Base-by-base conservation (phyloP, 2,888 invertebrate species). In the Entomobrya multifasciata region DNA sequence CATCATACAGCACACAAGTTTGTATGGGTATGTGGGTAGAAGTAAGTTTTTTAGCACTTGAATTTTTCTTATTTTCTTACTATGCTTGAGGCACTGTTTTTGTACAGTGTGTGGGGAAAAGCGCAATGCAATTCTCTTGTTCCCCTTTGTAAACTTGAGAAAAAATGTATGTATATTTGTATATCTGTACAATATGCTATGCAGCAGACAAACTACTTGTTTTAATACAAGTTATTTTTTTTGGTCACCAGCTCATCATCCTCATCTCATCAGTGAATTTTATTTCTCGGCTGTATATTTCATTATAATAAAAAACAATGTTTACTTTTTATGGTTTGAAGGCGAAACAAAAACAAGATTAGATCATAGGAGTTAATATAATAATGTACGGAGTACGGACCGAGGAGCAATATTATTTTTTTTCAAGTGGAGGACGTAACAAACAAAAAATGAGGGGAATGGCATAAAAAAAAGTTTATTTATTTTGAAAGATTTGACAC, bases 1-100 rank as follows among this genome's bases (percentile, higher is more conserved):
- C n/a, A 15, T 49, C n/a, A n/a, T n/a, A 13, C 49, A 49, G n/a
- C 49, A 49, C 13, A n/a, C 49, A n/a, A 8, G n/a, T 49, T n/a
- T 36, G 36, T 67, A 15, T 11, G 44, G 67, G 44, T 44, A 44
- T 15, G 70, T 47, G 47, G 70, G 70, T 70, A 47, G 47, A 15
- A 20, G 67, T 10, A 65, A 25, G 6, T n/a, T 22, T 20, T 11
- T 8, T 57, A 57, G 22, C 8, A 70, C 70, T 70, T 70, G 70
- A 70, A 70, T 47, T 70, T 70, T 44, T 4, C n/a, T 49, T 49
- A 10, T 5, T 15, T 49, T 47, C 22, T 47, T 41, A 22, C 47
- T 47, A 47, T 70, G 70, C 70, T 70, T 70, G 70, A 70, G 70
- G 70, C 70, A 25, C 70, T 47, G 22, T 67, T 49, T n/a, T n/a